Base-by-base conservation (phyloP, 53 echinoderm and acorn worm genomes). In the Paelopatides confundens region DNA sequence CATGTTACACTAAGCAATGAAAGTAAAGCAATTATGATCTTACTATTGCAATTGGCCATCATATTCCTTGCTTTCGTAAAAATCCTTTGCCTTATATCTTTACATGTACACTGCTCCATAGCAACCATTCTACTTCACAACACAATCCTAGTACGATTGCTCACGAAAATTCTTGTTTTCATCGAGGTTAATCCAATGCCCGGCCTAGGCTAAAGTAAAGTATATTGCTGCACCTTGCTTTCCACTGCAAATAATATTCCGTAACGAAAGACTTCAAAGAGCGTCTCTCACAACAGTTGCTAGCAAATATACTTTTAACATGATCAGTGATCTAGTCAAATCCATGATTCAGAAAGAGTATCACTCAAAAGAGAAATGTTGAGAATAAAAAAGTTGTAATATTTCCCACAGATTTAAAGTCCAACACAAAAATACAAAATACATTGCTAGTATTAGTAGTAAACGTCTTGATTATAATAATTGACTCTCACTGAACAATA, bases 251-350 rank as follows among this genome's bases (percentile, higher is more conserved):
- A 10, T 17, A 15, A 18, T 26, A n/a, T 18, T 3, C 76, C 33
- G 33, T 17, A 1, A 6, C 4, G 43, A n/a, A n/a, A n/a, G n/a
- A n/a, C n/a, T n/a, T n/a, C n/a, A 47, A 77, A 53, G 29, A 51
- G 79, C 79, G 79, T 79, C 79, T 27, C 30, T 79, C 79, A 79
- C 79, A 79, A 79, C 79, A 51, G 79, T 79, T 79, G 79, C 79
- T 79, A 79, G 54, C 29, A 32, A 67, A 21, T n/a, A 63, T 63
- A 26, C 7, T 63, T 29, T 27, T 23, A 26, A 17, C 63, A 29
- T 27, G 52, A 51, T 12, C 17, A 51, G 52, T 12, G 10, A 51
- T 63, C 29, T 29, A 10, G 29, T 63, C 9, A 63, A 63, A 63
- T 63, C 63, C 63, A 63, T 17, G 29, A 8, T 2, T 63, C 17